Conservation (phyloP, 30 jellyfish, hydroid and myxozoan genomes). For the Cassiopea andromeda region DNA sequence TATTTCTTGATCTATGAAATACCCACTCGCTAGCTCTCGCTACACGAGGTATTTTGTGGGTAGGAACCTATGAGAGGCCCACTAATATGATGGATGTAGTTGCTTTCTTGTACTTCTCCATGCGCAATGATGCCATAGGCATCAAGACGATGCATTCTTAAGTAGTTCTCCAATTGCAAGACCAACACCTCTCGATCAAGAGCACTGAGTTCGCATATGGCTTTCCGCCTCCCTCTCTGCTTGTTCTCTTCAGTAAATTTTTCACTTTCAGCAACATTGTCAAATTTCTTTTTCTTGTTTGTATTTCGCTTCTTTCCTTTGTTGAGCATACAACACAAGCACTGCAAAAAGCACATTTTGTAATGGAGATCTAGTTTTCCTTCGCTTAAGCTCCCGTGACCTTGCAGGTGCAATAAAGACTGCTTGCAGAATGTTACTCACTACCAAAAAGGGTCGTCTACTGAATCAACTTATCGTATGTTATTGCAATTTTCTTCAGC, state of each 20-base stretch:
- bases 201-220: constrained; percentile 31
- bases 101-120: background rate
- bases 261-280: background rate
- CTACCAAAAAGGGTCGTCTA: too few relatives aligned
- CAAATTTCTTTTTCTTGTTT: background rate
- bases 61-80: background rate
- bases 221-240: constrained; percentile 19
- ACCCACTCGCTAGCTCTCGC: background rate
- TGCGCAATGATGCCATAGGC: constrained; percentile 26
- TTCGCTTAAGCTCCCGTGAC: too few relatives aligned
- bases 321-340: background rate
- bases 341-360: background rate
- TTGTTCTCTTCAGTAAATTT: background rate
- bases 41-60: background rate
- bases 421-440: too few relatives aligned
- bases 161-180: constrained; percentile 7
- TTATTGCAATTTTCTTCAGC: too few relatives aligned
- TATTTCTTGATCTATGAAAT: too few relatives aligned
- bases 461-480: too few relatives aligned
- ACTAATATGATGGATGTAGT: background rate
- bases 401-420: too few relatives aligned
- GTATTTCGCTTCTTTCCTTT: background rate
- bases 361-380: too few relatives aligned
- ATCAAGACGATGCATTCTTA: constrained; percentile 25
- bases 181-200: constrained; percentile 32